These are phyloP conservation scores for Megalonaias nervosa DNA, from an alignment of 1,140 invertebrate genomes.

Conservation along the genomic window DNA sequence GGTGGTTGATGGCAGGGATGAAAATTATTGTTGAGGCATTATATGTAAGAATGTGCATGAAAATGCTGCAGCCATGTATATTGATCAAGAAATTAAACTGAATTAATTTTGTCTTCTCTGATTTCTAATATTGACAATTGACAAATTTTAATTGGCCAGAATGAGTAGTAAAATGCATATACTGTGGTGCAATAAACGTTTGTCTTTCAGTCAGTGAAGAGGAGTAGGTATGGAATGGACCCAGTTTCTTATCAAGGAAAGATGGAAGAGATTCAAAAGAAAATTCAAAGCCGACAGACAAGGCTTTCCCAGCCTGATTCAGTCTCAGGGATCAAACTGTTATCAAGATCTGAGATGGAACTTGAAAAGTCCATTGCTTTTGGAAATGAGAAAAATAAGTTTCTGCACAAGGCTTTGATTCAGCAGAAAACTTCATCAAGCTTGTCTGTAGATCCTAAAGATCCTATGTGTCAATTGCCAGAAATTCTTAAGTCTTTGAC, in stretches of 20 bases:
- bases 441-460: conserved; percentile 31
- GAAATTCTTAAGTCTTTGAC: conserved; percentile 44
- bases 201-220: conserved; percentile 24
- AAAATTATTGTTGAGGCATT: too few species aligned
- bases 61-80: too few species aligned
- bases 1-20: too few species aligned
- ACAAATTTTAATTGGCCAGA: too few species aligned
- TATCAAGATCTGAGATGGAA: conserved; percentile 55
- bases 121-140: too few species aligned
- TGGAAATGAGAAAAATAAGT: conserved; percentile 35
- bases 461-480: conserved; percentile 52
- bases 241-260: conserved; percentile 36
- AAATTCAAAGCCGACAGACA: conserved; percentile 48
- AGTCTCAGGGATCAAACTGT: conserved; percentile 45
- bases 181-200: neutral
- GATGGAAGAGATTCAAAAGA: conserved; percentile 51
- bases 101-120: too few species aligned
- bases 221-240: conserved; percentile 38
- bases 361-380: conserved; percentile 52
- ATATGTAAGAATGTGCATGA: too few species aligned
- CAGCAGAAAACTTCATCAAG: conserved; percentile 13
- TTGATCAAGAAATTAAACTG: too few species aligned
- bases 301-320: conserved; percentile 39
- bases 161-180: too few species aligned
- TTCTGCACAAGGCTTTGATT: conserved; percentile 34